Evolutionary conservation across 1,140 invertebrate species (phyloP).

Genomic region (Luehdorfia chinensis): DNA sequence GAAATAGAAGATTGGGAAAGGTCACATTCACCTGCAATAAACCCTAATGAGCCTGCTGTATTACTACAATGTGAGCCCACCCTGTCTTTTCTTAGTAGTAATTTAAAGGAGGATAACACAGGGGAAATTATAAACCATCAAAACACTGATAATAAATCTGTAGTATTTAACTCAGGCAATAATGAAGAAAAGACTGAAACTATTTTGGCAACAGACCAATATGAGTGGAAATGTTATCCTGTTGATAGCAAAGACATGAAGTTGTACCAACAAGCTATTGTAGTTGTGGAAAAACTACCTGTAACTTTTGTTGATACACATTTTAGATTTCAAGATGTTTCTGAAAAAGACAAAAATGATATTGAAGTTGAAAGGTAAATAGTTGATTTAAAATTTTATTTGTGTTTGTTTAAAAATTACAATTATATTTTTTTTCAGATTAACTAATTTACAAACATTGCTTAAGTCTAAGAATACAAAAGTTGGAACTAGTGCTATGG

Average conservation of each 20-base stretch:
- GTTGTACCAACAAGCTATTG: conserved; percentile 38
- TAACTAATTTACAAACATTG: too few relatives aligned
- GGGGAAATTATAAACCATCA: conserved; percentile 9
- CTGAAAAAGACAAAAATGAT: too few relatives aligned
- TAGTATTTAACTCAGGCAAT: too few relatives aligned
- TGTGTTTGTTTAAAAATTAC: too few relatives aligned
- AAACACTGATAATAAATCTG: conserved; percentile 10
- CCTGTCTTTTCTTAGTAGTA: conserved; percentile 34
- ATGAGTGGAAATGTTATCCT: conserved; percentile 49
- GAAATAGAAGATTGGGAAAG: conserved; percentile 15
- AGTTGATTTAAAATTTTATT: too few relatives aligned
- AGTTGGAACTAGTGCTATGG: too few relatives aligned
- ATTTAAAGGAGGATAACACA: conserved; percentile 16
- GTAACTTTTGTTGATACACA: conserved; percentile 59
- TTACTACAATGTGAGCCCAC: conserved; percentile 55
- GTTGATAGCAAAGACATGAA: conserved; percentile 47
- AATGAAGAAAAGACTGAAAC: too few relatives aligned
- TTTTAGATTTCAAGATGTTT: conserved; percentile 49
- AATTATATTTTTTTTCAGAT: too few relatives aligned
- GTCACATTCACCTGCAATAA: conserved; percentile 24
- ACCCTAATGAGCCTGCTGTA: conserved; percentile 47
- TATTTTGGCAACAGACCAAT: too few relatives aligned
- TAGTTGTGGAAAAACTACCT: conserved; percentile 52
- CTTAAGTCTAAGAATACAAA: too few relatives aligned
- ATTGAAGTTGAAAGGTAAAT: too few relatives aligned